Evolutionary conservation across 1,140 invertebrate genomes (phyloP), one percentile per base, ranked within the genome.

Genomic region (Platorchestia sp.): DNA sequence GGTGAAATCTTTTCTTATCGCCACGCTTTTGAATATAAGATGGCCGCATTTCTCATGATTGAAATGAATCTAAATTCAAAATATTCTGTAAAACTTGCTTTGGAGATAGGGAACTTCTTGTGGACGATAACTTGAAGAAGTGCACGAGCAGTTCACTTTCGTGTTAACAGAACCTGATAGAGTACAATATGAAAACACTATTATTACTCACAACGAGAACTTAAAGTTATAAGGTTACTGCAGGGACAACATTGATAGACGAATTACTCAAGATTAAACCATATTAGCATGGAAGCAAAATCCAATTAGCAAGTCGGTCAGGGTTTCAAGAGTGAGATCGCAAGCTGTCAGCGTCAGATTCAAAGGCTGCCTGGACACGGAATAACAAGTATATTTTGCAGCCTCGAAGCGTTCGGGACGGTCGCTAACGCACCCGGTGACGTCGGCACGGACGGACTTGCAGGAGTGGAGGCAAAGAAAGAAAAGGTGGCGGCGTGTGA

Each of bases 301-400:
- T 1, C 36, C 59, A 75, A 36, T 14, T 75, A 36, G 27, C 59
- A 36, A 75, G 59, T 36, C 27, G 27, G 27, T 19, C 14, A 19
- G 59, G 14, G 10, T 75, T 36, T 10, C 10, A 75, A 27, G 27
- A 75, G 27, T 75, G 59, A 75, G 59, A 75, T 10, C 14, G 27
- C 10, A 75, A 36, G 3, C 14, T 75, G 59, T 22, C 14, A 14
- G 27, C 1, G 27, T n/a, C n/a, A 75, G 14, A 75, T 75, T 75
- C 59, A 27, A 75, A 36, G 59, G 36, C 14, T 36, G 1, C 3
- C 1, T 36, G 3, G 6, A 6, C 59, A 1, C 27, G 59, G 59
- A 75, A 75, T 75, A 75, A 75, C 59, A 75, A 75, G 59, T 36
- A 75, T 75, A 75, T 75, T 75, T 75, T 75, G 59, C 59, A 75